Base-by-base conservation (phyloP, 2,888 invertebrate genomes). In the Dynastes grantii region DNA sequence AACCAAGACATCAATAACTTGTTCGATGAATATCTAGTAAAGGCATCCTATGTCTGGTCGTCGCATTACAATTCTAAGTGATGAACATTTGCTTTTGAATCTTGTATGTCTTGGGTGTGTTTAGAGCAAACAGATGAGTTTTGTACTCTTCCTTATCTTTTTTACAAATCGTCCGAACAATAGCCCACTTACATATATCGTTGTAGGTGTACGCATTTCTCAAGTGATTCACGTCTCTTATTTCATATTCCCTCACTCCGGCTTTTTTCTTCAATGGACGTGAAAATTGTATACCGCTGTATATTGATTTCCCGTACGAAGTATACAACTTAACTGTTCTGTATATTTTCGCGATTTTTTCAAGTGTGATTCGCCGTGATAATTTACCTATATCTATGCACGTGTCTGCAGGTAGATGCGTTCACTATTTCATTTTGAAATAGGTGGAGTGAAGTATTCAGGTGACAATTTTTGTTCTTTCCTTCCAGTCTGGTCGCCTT, bases 81-180 rank as follows among this genome's bases (percentile, higher is more conserved):
- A 4, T 75, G 58, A 11, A 75, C 22, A 75, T 61, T 45, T 75
- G 61, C 49, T 75, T 68, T 55, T 55, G 55, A 22, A 67, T 76
- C 76, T 40, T 76, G 76, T 55, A 37, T 55, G 22, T 29, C 29
- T 67, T 78, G 70, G 80, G 81, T 78, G 81, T 81, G 81, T 76
- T 63, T 75, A 76, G 45, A 75, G 61, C 55, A 79, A 80, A 76
- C 58, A 58, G 76, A 76, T 64, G 55, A 78, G 64, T 80, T 81
- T 80, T 80, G 79, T 80, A 45, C 79, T 78, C 53, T 79, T 80
- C 76, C 81, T 81, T 81, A 81, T 81, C 81, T 79, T 78, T 79
- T 80, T 79, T 71, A 79, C 81, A 76, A 80, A 81, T 81, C 81
- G 68, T 75, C 68, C 55, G 79, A 81, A 81, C 81, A 81, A 81